Conservation (phyloP, 2,888 invertebrate species). For the Cosmia pyralina region DNA sequence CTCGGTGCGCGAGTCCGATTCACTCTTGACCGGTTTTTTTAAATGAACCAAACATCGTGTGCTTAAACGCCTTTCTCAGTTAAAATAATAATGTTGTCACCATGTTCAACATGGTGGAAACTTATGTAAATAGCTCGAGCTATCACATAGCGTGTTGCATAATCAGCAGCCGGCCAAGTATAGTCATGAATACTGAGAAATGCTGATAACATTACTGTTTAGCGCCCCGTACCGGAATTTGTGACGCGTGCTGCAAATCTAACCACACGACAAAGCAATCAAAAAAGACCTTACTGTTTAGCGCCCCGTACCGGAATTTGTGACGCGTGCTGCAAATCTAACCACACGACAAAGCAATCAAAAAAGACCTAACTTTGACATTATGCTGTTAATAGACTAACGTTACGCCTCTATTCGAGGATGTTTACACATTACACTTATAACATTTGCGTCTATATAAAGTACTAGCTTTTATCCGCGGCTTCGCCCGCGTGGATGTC, state of each 20-base stretch:
- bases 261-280: constrained; percentile 11
- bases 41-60: no score
- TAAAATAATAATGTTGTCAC: neutral
- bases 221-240: constrained; percentile 7
- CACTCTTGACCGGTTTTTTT: no score
- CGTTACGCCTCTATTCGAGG: neutral
- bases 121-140: constrained; percentile 8
- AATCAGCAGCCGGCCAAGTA: constrained; percentile 24
- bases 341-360: constrained; percentile 21
- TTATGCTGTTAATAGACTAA: neutral
- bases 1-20: no score
- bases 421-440: neutral
- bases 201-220: constrained; percentile 34
- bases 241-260: constrained; percentile 20
- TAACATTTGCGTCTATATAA: neutral
- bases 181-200: constrained; percentile 23
- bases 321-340: constrained; percentile 18
- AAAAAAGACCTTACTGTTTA: constrained; percentile 32
- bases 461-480: no score
- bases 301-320: constrained; percentile 4
- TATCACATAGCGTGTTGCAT: constrained; percentile 40
- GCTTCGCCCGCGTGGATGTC: no score
- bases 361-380: constrained; percentile 1
- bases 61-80: neutral
- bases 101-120: neutral